Conservation (phyloP, 1,140 invertebrate genomes). For the Sycophaga agraensis region DNA sequence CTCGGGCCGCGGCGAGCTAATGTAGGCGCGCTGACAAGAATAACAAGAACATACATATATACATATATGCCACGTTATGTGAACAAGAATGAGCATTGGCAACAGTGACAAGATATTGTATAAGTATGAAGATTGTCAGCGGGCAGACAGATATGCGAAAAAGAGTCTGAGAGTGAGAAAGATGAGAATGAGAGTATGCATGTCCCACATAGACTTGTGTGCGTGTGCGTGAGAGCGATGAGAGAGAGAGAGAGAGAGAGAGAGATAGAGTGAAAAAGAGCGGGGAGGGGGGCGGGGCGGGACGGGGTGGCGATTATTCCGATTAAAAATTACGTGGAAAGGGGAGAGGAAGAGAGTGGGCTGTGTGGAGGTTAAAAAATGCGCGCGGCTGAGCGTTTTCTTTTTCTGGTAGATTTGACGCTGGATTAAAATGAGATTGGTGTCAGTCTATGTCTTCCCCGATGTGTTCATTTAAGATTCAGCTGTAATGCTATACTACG, state of each 20-base stretch:
- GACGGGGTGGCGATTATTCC: background rate
- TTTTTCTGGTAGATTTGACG: too few species aligned
- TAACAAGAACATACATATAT: slow-evolving; percentile 14
- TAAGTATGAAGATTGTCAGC: background rate
- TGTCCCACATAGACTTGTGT: background rate
- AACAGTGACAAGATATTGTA: slow-evolving; percentile 4
- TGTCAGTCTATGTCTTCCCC: too few species aligned
- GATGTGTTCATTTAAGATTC: too few species aligned
- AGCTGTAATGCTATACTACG: too few species aligned
- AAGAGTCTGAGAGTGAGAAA: background rate
- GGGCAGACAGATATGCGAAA: background rate
- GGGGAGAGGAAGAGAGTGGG: background rate
- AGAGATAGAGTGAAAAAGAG: slow-evolving; percentile 13
- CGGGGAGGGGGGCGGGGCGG: background rate
- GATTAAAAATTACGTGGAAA: too few species aligned
- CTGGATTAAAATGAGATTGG: too few species aligned
- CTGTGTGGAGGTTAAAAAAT: too few species aligned
- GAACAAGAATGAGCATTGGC: slow-evolving; percentile 17
- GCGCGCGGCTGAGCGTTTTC: too few species aligned
- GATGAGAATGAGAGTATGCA: background rate
- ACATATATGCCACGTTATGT: slow-evolving; percentile 3
- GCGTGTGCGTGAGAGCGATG: background rate
- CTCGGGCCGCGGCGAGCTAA: slow-evolving; percentile 16
- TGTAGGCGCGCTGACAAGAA: slow-evolving; percentile 20
- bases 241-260: background rate